Evolutionary conservation across 2,797 vertebrate genomes (phyloP), one percentile per base, ranked within the genome.

Genomic region (Acridotheres tristis): DNA sequence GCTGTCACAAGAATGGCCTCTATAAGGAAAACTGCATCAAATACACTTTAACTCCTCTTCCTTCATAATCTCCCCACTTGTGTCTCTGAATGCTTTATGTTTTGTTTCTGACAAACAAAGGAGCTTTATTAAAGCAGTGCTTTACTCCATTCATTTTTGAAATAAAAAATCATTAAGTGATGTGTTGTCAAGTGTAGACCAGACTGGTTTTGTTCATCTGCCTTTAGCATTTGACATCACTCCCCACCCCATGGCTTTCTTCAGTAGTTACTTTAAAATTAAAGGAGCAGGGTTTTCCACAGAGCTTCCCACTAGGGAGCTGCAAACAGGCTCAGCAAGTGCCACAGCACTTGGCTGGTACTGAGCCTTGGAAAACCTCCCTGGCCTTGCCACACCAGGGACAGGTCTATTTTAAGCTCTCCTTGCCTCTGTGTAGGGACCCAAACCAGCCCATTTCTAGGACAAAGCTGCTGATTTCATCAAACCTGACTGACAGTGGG

Each of bases 81-180:
- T 58, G 58, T 27, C 62, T 90, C 75, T 1, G 7, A 59, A 72
- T 61, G 26, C 29, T 90, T 92, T 43, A 12, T 69, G n/a, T 50
- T 95, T 90, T 92, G 68, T 89, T 90, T 68, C 92, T 85, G 69
- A 81, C 16, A 80, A 87, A 65, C 36, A 40, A 75, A 88, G 71
- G 36, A 81, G 12, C 45, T 27, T 72, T 93, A 73, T 78, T 92
- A 88, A 93, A 95, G 22, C 42, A 53, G 29, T 59, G 40, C n/a
- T 81, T 91, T 93, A 32, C 47, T 91, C 89, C 19, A 75, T 54
- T 66, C 26, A 76, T 51, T 80, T 91, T 73, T 73, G 8, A 95
- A 85, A 68, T 88, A 78, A 85, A 92, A 89, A 57, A 27, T 58
- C 87, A 69, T 20, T 63, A 69, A 86, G 15, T 38, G 26, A 57